Evolutionary conservation across 2,888 invertebrate species (phyloP).

Genomic region (Papilio protenor): DNA sequence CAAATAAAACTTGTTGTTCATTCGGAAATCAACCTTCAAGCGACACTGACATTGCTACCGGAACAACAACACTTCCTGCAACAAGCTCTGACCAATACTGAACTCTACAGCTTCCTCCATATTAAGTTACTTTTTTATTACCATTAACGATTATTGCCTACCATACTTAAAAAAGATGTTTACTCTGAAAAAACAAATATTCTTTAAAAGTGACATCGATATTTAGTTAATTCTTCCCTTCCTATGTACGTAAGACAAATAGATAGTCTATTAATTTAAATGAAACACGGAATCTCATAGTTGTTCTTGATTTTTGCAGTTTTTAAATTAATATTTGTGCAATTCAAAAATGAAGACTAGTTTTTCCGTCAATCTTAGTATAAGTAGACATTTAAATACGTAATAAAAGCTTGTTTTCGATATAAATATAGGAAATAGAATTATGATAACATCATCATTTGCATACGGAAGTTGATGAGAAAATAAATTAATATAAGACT

Average conservation of each 20-base stretch:
- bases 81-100: slow-evolving; percentile 45
- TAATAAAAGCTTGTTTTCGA: neutral
- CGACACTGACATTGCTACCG: slow-evolving; percentile 78
- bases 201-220: neutral
- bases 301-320: neutral
- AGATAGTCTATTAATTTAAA: neutral
- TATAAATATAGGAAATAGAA: slow-evolving; percentile 17
- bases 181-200: neutral
- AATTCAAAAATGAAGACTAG: neutral
- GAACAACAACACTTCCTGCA: slow-evolving; percentile 71
- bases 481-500: neutral
- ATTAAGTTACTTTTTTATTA: slow-evolving; percentile 26
- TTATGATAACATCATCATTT: neutral
- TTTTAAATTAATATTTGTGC: neutral
- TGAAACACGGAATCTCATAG: neutral
- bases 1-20: slow-evolving; percentile 23
- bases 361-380: neutral
- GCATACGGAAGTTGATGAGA: slow-evolving; percentile 24
- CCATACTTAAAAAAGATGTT: neutral
- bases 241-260: neutral
- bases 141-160: slow-evolving; percentile 23
- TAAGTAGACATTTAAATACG: slow-evolving; percentile 1
- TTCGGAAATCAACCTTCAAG: slow-evolving; percentile 63
- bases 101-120: slow-evolving; percentile 38
- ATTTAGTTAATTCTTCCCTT: neutral